Percentiles rank a stretch among this genome's conserved stretches.
Evolutionary conservation across 2,113 vertebrate species (phyloP).

Genomic region (Dolichotis patagonum): DNA sequence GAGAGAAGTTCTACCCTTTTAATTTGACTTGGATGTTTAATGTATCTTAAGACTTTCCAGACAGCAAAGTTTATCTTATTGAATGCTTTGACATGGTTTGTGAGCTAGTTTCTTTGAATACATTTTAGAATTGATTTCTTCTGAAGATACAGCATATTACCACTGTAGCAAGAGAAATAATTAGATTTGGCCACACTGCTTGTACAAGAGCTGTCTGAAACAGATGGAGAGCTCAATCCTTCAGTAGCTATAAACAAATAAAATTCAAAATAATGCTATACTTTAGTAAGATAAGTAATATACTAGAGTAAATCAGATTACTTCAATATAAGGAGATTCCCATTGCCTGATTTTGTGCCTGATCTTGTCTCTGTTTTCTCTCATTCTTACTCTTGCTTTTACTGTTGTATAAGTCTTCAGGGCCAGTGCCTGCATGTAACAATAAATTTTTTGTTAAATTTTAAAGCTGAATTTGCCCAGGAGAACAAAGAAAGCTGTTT

Average conservation of each 20-base stretch:
- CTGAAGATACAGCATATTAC: slow-evolving; percentile 60
- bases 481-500: slow-evolving; percentile 60
- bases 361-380: neutral
- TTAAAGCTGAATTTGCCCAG: slow-evolving; percentile 54
- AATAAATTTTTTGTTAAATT: slow-evolving; percentile 67
- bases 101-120: slow-evolving; percentile 63
- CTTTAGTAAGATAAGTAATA: slow-evolving; percentile 26
- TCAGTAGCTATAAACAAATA: slow-evolving; percentile 53
- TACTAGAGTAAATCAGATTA: slow-evolving; percentile 58
- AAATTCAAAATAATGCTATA: slow-evolving; percentile 39
- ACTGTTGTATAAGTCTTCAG: slow-evolving; percentile 10
- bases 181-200: slow-evolving; percentile 53
- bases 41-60: slow-evolving; percentile 50
- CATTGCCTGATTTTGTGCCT: neutral
- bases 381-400: neutral
- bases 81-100: slow-evolving; percentile 14
- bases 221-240: neutral
- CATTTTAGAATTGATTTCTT: slow-evolving; percentile 70
- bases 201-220: slow-evolving; percentile 3
- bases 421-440: neutral
- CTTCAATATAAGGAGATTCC: slow-evolving; percentile 37
- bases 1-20: neutral
- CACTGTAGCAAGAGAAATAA: slow-evolving; percentile 63
- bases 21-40: slow-evolving; percentile 8
- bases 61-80: slow-evolving; percentile 26